phyloP scores from a whole-genome alignment of 1,140 invertebrate species.

The Aphaenogaster ashmeadi region DNA sequence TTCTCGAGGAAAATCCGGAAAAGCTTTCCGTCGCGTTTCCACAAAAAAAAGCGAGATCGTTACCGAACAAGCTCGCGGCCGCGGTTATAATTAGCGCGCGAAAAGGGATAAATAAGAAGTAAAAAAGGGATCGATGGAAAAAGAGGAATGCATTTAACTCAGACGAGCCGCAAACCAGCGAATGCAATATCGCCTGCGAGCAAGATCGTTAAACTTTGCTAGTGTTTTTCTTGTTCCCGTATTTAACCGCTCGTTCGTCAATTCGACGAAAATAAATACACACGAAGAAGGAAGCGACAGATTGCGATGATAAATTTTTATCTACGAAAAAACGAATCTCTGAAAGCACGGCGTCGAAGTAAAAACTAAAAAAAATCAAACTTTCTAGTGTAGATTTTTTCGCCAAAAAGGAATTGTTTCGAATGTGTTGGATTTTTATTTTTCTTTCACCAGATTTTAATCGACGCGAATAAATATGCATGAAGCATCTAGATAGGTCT shows the following conservation, averaged over 20 bases:
- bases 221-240: slow-evolving; percentile 18
- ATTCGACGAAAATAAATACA: slow-evolving; percentile 50
- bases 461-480: slow-evolving; percentile 58
- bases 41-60: slow-evolving; percentile 40
- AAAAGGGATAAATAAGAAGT: slow-evolving; percentile 35
- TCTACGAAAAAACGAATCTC: slow-evolving; percentile 21
- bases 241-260: slow-evolving; percentile 41
- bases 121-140: slow-evolving; percentile 35
- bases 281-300: slow-evolving; percentile 11
- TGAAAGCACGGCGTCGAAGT: slow-evolving; percentile 2
- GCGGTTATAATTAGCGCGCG: slow-evolving; percentile 52
- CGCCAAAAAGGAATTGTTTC: slow-evolving; percentile 49
- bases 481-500: slow-evolving; percentile 34
- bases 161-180: slow-evolving; percentile 35
- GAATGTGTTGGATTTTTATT: slow-evolving; percentile 50
- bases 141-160: slow-evolving; percentile 36
- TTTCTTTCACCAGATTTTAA: slow-evolving; percentile 45
- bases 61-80: slow-evolving; percentile 6
- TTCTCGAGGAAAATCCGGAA: slow-evolving; percentile 32
- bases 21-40: not conserved
- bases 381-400: slow-evolving; percentile 22
- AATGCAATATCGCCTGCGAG: slow-evolving; percentile 43
- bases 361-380: slow-evolving; percentile 15
- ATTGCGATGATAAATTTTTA: slow-evolving; percentile 48
- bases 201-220: slow-evolving; percentile 40